A percentile compares a stretch with the other conserved stretches of the same genome.
These are phyloP conservation scores for Apus apus DNA, from an alignment of 2,113 vertebrate genomes.

Conservation along the genomic window DNA sequence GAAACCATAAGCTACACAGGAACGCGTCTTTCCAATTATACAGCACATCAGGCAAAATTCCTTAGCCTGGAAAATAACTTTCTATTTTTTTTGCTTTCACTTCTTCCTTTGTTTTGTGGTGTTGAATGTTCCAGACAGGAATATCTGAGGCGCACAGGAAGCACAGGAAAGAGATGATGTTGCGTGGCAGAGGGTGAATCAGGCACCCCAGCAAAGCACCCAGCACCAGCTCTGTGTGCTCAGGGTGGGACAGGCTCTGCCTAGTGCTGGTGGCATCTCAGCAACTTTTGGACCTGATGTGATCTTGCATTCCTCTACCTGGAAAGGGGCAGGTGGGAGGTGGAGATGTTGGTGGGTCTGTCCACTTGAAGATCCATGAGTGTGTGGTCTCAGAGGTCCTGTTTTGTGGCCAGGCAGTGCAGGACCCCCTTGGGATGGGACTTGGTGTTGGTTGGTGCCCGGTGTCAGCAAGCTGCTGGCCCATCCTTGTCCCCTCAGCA, in stretches of 20 bases:
- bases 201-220: not conserved
- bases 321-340: not conserved
- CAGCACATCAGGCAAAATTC: not conserved
- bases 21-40: not conserved
- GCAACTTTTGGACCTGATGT: not conserved
- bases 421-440: too few species aligned
- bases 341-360: not conserved
- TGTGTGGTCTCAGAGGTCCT: accelerated
- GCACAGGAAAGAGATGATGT: accelerated
- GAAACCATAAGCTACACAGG: constrained; percentile 6
- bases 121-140: not conserved
- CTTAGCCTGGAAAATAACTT: not conserved
- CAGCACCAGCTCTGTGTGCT: not conserved
- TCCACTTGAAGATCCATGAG: accelerated
- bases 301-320: not conserved
- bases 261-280: accelerated
- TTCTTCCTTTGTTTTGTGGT: not conserved
- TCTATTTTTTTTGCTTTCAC: not conserved
- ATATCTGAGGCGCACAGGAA: accelerated
- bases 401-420: accelerated
- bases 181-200: not conserved
- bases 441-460: not conserved
- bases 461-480: not conserved
- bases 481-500: accelerated
- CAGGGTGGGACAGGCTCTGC: accelerated